Evolutionary conservation across 2,888 invertebrate species (phyloP), one percentile per base, ranked within the genome.

Genomic region (Phortica okadai): DNA sequence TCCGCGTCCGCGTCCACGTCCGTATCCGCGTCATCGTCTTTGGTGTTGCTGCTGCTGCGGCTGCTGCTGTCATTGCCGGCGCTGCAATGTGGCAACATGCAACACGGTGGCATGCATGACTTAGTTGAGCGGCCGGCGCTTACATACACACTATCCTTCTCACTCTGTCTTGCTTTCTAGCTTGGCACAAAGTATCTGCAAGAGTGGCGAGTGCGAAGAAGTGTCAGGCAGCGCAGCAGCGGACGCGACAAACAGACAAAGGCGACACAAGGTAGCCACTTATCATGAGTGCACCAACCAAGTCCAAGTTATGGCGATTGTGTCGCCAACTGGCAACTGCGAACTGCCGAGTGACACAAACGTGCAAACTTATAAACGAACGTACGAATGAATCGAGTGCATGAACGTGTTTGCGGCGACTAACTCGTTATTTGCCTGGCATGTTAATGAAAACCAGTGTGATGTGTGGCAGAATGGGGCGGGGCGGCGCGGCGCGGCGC

Each of bases 301-400:
- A 25, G 76, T 69, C 62, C 69, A 69, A 74, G 76, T 75, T 76
- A 76, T 75, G 76, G 75, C 59, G 59, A 74, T 50, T 77, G 73
- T 76, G 77, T 77, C 80, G 78, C 79, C 76, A 77, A 44, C 56
- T 56, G 70, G n/a, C n/a, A n/a, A n/a, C n/a, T n/a, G n/a, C n/a
- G n/a, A n/a, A n/a, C 56, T 56, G 70, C 69, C 25, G 1, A 33
- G 3, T 33, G 33, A 33, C 33, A 33, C 33, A 33, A 33, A 33
- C 33, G 33, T 33, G 10, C 58, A 33, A 33, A 56, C 56, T 1
- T 11, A 25, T 25, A 10, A 7, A n/a, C 56, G n/a, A 25, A 25
- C 54, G 25, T 1, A 16, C 50, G 50, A 66, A 66, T 41, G 44
- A 66, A 5, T 33, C 33, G 25, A 7, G 10, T 14, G 50, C 21